phyloP scores from a whole-genome alignment of 2,888 invertebrate genomes.

The Plutella xylostella region DNA sequence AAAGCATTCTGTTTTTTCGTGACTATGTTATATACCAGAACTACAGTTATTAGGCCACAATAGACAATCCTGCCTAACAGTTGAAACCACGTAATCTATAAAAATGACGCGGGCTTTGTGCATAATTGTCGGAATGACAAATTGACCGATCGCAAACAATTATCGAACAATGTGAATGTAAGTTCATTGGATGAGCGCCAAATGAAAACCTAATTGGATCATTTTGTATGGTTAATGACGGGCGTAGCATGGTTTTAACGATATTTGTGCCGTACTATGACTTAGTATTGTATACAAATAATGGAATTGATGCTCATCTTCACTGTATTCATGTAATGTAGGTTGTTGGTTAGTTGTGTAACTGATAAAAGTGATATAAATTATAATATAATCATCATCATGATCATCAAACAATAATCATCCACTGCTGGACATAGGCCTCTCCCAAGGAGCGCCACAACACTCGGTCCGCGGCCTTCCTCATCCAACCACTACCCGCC shows the following conservation, averaged over 20 bases:
- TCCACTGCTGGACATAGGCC: too few species aligned
- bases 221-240: constrained; percentile 24
- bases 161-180: constrained; percentile 17
- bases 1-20: too few species aligned
- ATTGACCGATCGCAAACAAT: constrained; percentile 17
- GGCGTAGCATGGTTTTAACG: constrained; percentile 16
- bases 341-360: background rate
- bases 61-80: too few species aligned
- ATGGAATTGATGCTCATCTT: background rate
- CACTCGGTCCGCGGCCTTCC: too few species aligned
- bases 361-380: background rate
- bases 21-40: too few species aligned
- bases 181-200: constrained; percentile 23
- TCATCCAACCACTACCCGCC: too few species aligned
- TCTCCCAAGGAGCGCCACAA: too few species aligned
- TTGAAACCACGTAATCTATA: too few species aligned
- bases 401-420: too few species aligned
- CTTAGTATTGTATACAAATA: background rate
- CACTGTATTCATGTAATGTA: background rate
- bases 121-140: background rate
- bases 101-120: too few species aligned
- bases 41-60: too few species aligned
- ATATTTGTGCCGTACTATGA: background rate
- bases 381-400: too few species aligned
- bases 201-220: constrained; percentile 26